Evolutionary conservation across 2,888 invertebrate genomes (phyloP).

Genomic region (Synergus japonicus): DNA sequence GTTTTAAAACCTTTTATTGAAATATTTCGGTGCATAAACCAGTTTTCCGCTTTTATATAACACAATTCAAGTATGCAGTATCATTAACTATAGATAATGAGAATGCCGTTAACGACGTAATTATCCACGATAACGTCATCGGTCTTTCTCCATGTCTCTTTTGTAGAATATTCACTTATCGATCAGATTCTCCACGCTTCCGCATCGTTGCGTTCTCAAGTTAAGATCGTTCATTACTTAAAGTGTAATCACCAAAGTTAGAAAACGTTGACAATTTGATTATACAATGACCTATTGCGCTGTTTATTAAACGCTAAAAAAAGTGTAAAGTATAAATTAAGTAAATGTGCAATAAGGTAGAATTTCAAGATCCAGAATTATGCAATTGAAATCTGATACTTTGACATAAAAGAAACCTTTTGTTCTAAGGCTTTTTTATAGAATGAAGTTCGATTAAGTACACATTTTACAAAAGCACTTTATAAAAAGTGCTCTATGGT

Average conservation of each 20-base stretch:
- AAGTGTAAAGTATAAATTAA: neutral
- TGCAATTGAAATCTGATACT: neutral
- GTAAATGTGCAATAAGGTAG: neutral
- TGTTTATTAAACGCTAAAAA: neutral
- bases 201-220: neutral
- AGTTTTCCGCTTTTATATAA: neutral
- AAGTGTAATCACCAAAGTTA: neutral
- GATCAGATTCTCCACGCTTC: neutral
- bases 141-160: neutral
- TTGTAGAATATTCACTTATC: neutral
- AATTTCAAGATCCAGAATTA: neutral
- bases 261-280: neutral
- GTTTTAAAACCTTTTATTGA: neutral
- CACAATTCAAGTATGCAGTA: conserved; percentile 51
- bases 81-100: conserved; percentile 53
- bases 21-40: neutral
- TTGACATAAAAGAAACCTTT: neutral
- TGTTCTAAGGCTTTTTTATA: neutral
- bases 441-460: neutral
- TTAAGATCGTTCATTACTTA: neutral
- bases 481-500: neutral
- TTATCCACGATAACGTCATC: conserved; percentile 47
- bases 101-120: conserved; percentile 51
- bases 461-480: too few species aligned
- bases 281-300: neutral